These are phyloP conservation scores for Saccostrea echinata DNA, from an alignment of 1,140 invertebrate genomes.

Conservation along the genomic window DNA sequence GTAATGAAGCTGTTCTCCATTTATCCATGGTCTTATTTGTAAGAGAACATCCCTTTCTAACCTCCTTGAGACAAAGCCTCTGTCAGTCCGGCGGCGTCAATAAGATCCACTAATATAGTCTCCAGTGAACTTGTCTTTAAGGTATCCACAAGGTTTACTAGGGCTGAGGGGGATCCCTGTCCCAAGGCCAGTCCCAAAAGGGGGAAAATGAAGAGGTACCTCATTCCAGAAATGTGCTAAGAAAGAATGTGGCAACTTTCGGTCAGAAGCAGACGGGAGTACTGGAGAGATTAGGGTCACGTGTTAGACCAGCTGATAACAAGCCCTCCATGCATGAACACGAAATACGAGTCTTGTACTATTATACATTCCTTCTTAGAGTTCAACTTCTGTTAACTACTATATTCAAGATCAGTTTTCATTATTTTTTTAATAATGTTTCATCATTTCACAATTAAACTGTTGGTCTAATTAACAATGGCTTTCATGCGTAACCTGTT, in stretches of 20 bases:
- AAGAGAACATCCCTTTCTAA: constrained; percentile 13
- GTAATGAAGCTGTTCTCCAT: not conserved
- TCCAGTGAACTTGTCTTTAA: constrained; percentile 28
- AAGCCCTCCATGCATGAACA: too few species aligned
- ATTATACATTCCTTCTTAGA: not conserved
- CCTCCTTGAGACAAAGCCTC: constrained; percentile 56
- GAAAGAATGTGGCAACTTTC: not conserved
- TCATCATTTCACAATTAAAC: too few species aligned
- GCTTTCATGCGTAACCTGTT: too few species aligned
- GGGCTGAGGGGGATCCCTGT: constrained; percentile 22
- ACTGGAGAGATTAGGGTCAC: not conserved
- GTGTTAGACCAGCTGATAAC: constrained; percentile 1
- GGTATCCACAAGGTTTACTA: constrained; percentile 29
- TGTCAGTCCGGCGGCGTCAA: constrained; percentile 55
- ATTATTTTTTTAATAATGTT: too few species aligned
- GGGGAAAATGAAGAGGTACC: constrained; percentile 2
- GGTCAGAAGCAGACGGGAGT: not conserved
- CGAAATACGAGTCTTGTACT: not conserved
- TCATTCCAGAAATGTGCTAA: not conserved
- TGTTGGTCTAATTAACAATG: too few species aligned
- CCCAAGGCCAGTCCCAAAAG: constrained; percentile 42
- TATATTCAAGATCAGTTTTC: too few species aligned
- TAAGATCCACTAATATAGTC: constrained; percentile 41
- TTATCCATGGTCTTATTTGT: not conserved
- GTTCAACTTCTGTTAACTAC: not conserved